These are phyloP conservation scores for Microcebus griseorufus DNA, from an alignment of 2,113 vertebrate species.

Conservation along the genomic window DNA sequence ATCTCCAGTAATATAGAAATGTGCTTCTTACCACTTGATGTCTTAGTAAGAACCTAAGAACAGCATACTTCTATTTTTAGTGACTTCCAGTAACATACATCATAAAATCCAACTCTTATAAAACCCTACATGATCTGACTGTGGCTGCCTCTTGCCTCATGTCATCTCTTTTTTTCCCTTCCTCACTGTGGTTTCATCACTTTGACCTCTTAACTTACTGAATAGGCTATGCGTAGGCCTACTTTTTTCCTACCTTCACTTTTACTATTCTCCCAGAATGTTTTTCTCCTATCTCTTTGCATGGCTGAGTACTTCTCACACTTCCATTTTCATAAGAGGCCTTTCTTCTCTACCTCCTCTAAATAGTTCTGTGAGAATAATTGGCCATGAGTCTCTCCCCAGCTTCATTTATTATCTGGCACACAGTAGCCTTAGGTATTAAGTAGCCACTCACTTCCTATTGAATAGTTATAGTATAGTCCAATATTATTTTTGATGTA, in stretches of 20 bases:
- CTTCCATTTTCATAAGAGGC: background rate
- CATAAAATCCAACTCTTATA: background rate
- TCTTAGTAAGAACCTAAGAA: background rate
- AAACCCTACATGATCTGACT: background rate
- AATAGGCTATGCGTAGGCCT: rapidly evolving
- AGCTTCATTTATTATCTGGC: background rate
- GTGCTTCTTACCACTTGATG: background rate
- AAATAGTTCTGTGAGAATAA: background rate
- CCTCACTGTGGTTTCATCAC: background rate
- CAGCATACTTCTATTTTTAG: background rate
- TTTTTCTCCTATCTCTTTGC: background rate
- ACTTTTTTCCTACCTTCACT: background rate
- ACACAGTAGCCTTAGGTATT: background rate
- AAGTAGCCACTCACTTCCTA: no score
- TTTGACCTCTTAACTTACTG: no score
- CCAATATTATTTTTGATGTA: background rate
- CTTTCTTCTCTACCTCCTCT: background rate
- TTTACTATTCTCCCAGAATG: background rate
- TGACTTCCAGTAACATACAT: background rate
- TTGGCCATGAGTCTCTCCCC: background rate
- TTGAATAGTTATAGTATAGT: background rate
- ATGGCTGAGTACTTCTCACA: background rate
- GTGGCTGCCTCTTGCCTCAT: rapidly evolving
- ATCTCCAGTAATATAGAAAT: background rate
- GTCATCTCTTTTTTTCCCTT: no score